Evolutionary conservation across 2,113 vertebrate genomes (phyloP).

Genomic region (Gymnorhina tibicen): DNA sequence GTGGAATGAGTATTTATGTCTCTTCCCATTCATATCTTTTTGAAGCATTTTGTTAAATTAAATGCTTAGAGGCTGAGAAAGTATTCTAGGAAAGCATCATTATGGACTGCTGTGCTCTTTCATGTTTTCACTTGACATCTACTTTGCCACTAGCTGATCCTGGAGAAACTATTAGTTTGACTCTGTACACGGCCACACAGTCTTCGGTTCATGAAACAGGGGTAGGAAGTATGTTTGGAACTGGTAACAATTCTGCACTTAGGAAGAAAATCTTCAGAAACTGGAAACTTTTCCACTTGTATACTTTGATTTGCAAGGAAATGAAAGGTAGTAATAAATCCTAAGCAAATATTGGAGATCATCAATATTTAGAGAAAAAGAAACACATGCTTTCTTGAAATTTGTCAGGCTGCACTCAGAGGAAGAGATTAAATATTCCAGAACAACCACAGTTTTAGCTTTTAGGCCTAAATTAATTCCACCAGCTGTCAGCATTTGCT

Average conservation of each 20-base stretch:
- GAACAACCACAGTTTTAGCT: not conserved
- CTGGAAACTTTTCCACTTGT: not conserved
- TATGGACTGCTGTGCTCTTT: not conserved
- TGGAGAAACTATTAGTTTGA: not conserved
- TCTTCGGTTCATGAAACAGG: not conserved
- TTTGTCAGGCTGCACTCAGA: not conserved
- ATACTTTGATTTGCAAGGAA: not conserved
- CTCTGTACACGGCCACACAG: not conserved
- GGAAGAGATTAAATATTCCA: not conserved
- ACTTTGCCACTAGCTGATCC: not conserved
- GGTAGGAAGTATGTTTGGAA: not conserved
- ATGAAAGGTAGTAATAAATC: not conserved
- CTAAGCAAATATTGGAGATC: not conserved
- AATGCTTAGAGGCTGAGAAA: not conserved
- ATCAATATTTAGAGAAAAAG: not conserved
- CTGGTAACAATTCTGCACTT: not conserved
- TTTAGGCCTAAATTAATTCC: not conserved
- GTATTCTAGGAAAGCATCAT: not conserved
- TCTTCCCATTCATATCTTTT: not conserved
- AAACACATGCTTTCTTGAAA: not conserved
- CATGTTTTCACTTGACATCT: not conserved
- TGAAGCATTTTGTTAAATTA: not conserved
- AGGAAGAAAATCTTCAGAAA: not conserved
- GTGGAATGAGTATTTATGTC: not conserved
- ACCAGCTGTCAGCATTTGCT: not conserved